These are phyloP conservation scores for Ernsta delagoae DNA, from an alignment of 2,888 invertebrate genomes.

Conservation along the genomic window DNA sequence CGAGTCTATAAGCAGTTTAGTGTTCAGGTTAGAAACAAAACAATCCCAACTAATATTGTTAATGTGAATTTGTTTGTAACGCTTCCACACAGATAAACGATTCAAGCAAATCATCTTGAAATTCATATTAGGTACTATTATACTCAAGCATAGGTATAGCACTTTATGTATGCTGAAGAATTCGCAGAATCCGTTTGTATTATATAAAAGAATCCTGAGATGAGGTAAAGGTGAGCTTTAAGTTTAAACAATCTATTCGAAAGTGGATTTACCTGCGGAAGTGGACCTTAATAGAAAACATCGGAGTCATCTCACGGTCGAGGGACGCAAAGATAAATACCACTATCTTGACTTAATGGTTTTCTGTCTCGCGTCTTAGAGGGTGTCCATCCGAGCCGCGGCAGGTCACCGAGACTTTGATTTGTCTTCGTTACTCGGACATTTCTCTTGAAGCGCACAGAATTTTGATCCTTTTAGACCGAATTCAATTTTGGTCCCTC, in stretches of 20 bases:
- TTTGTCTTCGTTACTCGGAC: slow-evolving; percentile 82
- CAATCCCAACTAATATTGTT: no score
- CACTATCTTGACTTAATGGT: slow-evolving; percentile 76
- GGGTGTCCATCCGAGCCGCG: slow-evolving; percentile 65
- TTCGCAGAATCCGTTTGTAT: no score
- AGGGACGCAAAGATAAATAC: slow-evolving; percentile 73
- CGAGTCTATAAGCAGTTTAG: no score
- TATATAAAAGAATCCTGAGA: no score
- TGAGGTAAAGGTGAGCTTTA: no score
- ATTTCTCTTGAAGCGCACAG: slow-evolving; percentile 50
- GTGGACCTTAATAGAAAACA: slow-evolving; percentile 60
- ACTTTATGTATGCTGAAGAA: no score
- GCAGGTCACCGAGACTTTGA: slow-evolving; percentile 71
- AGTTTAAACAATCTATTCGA: background rate
- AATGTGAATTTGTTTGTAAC: no score
- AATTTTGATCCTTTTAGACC: slow-evolving; percentile 43
- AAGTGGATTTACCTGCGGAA: slow-evolving; percentile 28
- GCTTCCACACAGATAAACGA: no score
- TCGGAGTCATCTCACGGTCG: slow-evolving; percentile 58
- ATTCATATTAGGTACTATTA: no score
- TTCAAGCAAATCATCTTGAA: no score
- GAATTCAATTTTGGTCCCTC: slow-evolving; percentile 49
- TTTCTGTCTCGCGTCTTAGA: slow-evolving; percentile 67
- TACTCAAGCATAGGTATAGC: no score
- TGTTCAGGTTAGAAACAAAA: no score